These are phyloP conservation scores for Camponotus pennsylvanicus DNA, from an alignment of 1,140 invertebrate species.

Conservation along the genomic window DNA sequence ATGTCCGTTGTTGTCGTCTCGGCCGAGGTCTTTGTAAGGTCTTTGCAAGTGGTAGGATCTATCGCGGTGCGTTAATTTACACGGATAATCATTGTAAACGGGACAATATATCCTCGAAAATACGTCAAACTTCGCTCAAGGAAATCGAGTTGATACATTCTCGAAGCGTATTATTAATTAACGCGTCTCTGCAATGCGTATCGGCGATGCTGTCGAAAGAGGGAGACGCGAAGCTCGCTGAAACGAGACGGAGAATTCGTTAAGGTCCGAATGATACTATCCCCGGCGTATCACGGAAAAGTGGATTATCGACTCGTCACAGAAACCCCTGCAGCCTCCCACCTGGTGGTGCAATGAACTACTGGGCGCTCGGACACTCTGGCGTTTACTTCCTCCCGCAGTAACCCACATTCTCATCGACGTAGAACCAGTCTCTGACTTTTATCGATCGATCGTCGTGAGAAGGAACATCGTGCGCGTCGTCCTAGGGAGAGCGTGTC, in stretches of 20 bases:
- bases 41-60: constrained; percentile 12
- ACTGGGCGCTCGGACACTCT: constrained; percentile 26
- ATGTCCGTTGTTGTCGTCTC: constrained; percentile 52
- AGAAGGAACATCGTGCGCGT: constrained; percentile 44
- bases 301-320: constrained; percentile 64
- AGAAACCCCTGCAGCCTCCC: constrained; percentile 25
- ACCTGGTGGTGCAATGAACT: constrained; percentile 45
- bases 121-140: background rate
- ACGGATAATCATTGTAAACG: constrained; percentile 29
- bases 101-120: too few relatives aligned
- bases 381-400: constrained; percentile 46
- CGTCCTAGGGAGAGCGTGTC: constrained; percentile 29
- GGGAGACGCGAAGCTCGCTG: background rate
- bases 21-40: constrained; percentile 20
- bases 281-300: constrained; percentile 33
- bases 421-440: constrained; percentile 58
- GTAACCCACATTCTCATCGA: constrained; percentile 58
- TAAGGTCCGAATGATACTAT: constrained; percentile 14
- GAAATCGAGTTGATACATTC: constrained; percentile 10
- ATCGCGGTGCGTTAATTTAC: constrained; percentile 35
- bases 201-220: background rate
- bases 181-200: background rate
- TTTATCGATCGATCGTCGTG: constrained; percentile 64
- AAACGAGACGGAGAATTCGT: constrained; percentile 34
- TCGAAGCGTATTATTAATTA: constrained; percentile 38